Percentiles rank a stretch among this genome's conserved stretches.
Evolutionary conservation across 2,888 invertebrate species (phyloP).

Genomic region (Deroplatys truncata): DNA sequence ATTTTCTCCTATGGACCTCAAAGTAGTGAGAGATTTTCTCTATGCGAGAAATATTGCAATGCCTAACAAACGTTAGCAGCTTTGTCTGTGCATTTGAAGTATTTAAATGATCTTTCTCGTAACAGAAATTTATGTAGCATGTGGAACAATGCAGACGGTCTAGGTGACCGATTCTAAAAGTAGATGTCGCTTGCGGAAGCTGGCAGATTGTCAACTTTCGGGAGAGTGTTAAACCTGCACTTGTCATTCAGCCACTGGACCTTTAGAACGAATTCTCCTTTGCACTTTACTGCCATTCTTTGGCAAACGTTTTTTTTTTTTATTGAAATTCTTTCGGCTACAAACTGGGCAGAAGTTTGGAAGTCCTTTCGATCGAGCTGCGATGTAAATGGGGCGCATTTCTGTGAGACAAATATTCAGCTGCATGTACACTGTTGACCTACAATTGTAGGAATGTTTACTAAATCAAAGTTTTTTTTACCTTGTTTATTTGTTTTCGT

Average conservation of each 20-base stretch:
- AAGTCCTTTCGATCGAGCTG: not conserved
- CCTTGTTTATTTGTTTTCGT: too few relatives aligned
- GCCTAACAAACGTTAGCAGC: not conserved
- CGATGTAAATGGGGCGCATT: not conserved
- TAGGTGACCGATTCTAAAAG: not conserved
- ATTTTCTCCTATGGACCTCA: too few relatives aligned
- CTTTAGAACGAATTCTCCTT: not conserved
- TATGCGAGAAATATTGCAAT: not conserved
- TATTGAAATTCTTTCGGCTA: not conserved
- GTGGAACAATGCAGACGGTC: not conserved
- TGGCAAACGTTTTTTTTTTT: not conserved
- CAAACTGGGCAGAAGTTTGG: not conserved
- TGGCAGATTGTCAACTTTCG: not conserved
- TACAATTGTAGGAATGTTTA: too few relatives aligned
- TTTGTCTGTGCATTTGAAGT: not conserved
- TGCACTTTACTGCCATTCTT: not conserved
- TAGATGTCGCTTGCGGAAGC: not conserved
- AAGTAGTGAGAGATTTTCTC: too few relatives aligned
- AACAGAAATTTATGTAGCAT: not conserved
- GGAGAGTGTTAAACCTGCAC: not conserved
- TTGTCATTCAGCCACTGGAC: not conserved
- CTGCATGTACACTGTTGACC: not conserved
- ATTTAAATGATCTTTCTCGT: not conserved
- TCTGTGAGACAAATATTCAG: too few relatives aligned
- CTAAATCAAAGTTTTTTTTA: too few relatives aligned